A percentile compares a stretch with the other conserved stretches of the same genome.
phyloP scores from a whole-genome alignment of 2,797 vertebrate species.

The Oreonectes daqikongensis region DNA sequence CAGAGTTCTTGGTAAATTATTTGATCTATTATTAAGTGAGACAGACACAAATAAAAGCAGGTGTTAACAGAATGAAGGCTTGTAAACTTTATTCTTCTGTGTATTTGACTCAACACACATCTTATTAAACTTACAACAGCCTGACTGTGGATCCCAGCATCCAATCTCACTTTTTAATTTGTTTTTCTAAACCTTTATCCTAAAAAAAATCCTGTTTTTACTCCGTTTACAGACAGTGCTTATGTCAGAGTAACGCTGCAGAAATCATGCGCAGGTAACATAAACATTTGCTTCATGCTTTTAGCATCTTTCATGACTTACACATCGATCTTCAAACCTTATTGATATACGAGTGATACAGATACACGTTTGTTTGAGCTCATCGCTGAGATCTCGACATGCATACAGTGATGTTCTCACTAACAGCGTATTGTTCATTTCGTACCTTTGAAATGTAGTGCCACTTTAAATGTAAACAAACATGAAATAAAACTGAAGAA shows the following conservation, averaged over 20 bases:
- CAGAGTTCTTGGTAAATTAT: too few relatives aligned
- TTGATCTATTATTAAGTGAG: too few relatives aligned
- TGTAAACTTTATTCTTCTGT: conserved; percentile 73
- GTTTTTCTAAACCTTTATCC: conserved; percentile 51
- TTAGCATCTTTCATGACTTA: conserved; percentile 31
- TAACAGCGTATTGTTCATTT: too few relatives aligned
- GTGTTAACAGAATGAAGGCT: conserved; percentile 22
- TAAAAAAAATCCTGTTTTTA: conserved; percentile 69
- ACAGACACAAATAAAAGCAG: too few relatives aligned
- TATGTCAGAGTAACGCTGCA: conserved; percentile 71
- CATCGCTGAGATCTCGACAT: neutral
- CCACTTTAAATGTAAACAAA: conserved; percentile 26
- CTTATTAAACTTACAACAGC: conserved; percentile 24
- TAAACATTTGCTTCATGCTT: conserved; percentile 63
- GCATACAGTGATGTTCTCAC: neutral
- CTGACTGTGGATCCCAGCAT: conserved; percentile 24
- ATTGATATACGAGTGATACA: neutral
- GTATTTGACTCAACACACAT: conserved; percentile 5
- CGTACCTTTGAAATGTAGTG: neutral
- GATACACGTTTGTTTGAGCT: neutral
- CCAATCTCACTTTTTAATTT: conserved; percentile 48
- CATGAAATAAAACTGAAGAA: conserved; percentile 17
- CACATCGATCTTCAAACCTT: neutral
- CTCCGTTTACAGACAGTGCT: conserved; percentile 79
- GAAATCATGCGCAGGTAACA: conserved; percentile 78